phyloP scores from a whole-genome alignment of 1,140 invertebrate genomes.

The Eupeodes corollae region DNA sequence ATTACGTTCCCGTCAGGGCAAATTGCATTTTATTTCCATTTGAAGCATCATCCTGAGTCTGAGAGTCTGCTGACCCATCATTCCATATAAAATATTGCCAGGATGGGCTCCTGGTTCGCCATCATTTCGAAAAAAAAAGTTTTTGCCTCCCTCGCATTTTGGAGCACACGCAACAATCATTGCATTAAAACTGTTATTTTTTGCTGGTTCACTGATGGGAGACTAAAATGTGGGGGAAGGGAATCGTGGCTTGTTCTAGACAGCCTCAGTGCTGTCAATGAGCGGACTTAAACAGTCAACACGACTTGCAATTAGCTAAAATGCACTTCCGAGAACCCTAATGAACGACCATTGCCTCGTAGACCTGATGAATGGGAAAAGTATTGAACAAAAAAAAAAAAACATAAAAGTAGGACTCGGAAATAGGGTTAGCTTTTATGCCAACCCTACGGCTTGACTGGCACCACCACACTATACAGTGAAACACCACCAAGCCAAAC shows the following conservation, averaged over 20 bases:
- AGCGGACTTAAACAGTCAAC: no score
- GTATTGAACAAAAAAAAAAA: not conserved
- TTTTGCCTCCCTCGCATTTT: not conserved
- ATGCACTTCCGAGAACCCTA: no score
- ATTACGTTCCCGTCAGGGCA: slow-evolving; percentile 1
- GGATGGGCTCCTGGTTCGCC: no score
- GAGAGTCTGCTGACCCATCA: not conserved
- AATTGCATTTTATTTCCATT: slow-evolving; percentile 3
- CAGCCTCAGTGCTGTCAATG: not conserved
- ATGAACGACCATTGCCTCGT: no score
- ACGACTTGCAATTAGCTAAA: no score
- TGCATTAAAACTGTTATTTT: not conserved
- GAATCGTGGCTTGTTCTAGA: not conserved
- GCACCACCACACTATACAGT: not conserved
- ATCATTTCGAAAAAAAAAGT: not conserved
- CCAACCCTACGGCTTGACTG: not conserved
- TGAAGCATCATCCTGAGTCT: not conserved
- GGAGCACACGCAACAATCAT: not conserved
- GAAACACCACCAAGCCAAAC: not conserved
- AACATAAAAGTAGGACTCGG: not conserved
- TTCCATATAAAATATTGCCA: no score
- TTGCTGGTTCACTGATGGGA: not conserved
- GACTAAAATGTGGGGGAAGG: not conserved
- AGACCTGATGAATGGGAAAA: no score
- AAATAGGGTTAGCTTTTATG: no score